phyloP scores from a whole-genome alignment of 2,797 vertebrate genomes.

The Phyllotis vaccarum region DNA sequence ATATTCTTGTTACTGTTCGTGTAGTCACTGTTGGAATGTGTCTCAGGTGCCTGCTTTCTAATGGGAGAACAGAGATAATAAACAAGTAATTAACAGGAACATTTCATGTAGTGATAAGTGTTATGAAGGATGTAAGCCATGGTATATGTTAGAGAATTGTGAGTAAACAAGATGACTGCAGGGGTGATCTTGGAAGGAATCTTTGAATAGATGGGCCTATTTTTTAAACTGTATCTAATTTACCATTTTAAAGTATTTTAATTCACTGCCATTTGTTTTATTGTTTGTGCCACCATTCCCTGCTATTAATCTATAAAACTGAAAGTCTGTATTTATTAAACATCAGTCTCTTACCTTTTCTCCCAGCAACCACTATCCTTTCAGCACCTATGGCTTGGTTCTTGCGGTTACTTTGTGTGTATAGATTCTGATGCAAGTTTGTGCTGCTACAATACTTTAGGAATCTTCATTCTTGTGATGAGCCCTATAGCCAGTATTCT shows the following conservation, averaged over 20 bases:
- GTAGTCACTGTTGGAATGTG: not conserved
- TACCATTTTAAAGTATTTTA: not conserved
- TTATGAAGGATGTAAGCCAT: not conserved
- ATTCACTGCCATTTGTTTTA: not conserved
- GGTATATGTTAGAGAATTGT: not conserved
- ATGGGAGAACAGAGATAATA: not conserved
- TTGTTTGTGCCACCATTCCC: not conserved
- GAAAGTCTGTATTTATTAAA: not conserved
- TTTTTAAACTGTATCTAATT: not conserved
- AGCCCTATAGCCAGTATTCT: not conserved
- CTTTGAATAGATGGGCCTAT: not conserved
- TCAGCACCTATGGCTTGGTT: not conserved
- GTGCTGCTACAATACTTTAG: not conserved
- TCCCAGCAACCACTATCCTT: not conserved
- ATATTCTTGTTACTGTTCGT: not conserved
- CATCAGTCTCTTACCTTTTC: not conserved
- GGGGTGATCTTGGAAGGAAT: slow-evolving; percentile 17
- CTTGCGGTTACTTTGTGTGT: not conserved
- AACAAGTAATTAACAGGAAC: not conserved
- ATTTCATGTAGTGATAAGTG: not conserved
- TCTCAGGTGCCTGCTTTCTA: not conserved
- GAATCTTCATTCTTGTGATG: not conserved
- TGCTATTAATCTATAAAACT: not conserved
- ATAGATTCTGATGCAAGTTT: not conserved
- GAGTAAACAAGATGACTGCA: not conserved